Evolutionary conservation across 2,113 vertebrate species (phyloP), one percentile per base, ranked within the genome.

Genomic region (Syrrhaptes paradoxus): DNA sequence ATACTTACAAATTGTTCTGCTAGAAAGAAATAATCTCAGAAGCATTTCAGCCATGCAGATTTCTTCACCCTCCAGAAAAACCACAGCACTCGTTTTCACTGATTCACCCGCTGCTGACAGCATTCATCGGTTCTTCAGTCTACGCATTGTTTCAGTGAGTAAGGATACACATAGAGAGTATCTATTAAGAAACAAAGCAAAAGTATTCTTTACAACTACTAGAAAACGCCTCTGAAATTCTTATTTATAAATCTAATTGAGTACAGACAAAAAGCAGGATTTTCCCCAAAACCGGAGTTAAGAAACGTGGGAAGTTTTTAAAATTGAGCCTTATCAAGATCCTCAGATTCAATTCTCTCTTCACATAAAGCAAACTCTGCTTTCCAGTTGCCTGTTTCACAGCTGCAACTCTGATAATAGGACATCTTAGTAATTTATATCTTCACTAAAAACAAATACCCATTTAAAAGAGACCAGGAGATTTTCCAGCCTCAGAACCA

Each of bases 1-100:
- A 52, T 91, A 41, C 36, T 89, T 65, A 75, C 12, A 95, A 65
- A 71, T 91, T 82, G 57, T 72, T 94, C 94, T 87, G 81, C 87
- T 85, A 72, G 84, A 87, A 89, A 61, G 21, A 68, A 95, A 78
- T 38, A 0, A 2, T 41, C 88, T 94, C 74, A 78, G 62, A 91
- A 93, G 77, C 81, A 91, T 87, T 87, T 91, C 93, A 91, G 74
- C 84, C 94, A 91, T 54, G 87, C 31, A 68, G 76, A 87, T 85
- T 87, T 94, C 87, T 95, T 95, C 78, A 78, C 62, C 58, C 77
- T 68, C 54, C 65, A 75, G 83, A 73, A 82, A 91, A 93, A 82
- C 28, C 65, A 49, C 65, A 87, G 55, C 38, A 65, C 54, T 95
- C 46, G 68, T 85, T 92, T 77, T 68, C 72, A 91, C 91, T 82